Percentiles rank a stretch among this genome's conserved stretches.
These are phyloP conservation scores for Amphipoea oculea DNA, from an alignment of 2,888 invertebrate genomes.

Conservation along the genomic window DNA sequence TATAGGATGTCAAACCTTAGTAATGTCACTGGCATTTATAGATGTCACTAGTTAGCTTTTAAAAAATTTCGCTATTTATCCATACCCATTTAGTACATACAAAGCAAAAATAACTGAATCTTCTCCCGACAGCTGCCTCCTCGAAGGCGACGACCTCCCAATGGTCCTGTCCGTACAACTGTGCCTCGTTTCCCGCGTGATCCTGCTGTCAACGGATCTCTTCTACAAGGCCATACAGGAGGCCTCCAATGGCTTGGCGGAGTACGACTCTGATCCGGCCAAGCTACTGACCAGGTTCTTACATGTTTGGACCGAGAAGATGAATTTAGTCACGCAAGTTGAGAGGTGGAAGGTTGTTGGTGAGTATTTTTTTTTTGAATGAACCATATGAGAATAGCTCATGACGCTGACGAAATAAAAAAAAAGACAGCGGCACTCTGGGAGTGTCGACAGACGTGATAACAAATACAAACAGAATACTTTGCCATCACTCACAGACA, in stretches of 20 bases:
- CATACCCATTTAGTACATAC: background rate
- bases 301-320: constrained; percentile 94
- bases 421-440: too few relatives aligned
- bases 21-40: too few relatives aligned
- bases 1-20: too few relatives aligned
- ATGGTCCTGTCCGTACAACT: constrained; percentile 95
- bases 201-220: constrained; percentile 92
- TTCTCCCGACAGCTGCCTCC: constrained; percentile 86
- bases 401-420: too few relatives aligned
- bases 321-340: constrained; percentile 94
- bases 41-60: too few relatives aligned
- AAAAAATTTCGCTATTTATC: background rate
- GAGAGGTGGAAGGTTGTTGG: constrained; percentile 96
- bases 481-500: too few relatives aligned
- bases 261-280: constrained; percentile 90
- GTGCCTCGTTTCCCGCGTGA: constrained; percentile 94
- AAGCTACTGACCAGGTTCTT: constrained; percentile 93
- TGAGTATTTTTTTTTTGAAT: constrained; percentile 70
- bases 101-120: background rate
- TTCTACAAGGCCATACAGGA: constrained; percentile 91
- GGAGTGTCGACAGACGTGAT: too few relatives aligned
- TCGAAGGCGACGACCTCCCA: constrained; percentile 93
- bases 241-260: constrained; percentile 82
- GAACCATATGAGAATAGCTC: too few relatives aligned
- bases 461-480: too few relatives aligned